These are phyloP conservation scores for Cyphomyrus plagiostoma DNA, from an alignment of 2,113 vertebrate species.

Conservation along the genomic window DNA sequence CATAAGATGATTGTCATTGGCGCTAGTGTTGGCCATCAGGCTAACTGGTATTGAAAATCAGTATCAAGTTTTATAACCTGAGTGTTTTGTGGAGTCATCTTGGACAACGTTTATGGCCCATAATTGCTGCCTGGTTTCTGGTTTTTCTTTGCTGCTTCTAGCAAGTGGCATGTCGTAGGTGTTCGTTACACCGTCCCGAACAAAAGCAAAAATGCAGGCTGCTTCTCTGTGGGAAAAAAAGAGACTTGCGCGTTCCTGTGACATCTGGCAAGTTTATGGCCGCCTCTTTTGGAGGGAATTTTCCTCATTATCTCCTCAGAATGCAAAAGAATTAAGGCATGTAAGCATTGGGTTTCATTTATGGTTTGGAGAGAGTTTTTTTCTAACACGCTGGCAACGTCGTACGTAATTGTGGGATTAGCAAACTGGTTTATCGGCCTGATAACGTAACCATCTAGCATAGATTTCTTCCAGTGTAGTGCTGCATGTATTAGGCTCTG, in stretches of 20 bases:
- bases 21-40: background rate
- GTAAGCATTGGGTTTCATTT: conserved; percentile 4
- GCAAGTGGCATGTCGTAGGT: background rate
- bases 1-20: background rate
- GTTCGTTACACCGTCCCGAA: conserved; percentile 33
- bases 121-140: background rate
- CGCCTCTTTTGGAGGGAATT: background rate
- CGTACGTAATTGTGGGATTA: background rate
- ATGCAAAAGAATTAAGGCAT: background rate
- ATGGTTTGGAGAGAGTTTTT: background rate
- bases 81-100: background rate
- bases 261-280: background rate
- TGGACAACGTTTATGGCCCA: background rate
- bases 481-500: background rate
- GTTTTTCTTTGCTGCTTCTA: background rate
- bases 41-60: background rate
- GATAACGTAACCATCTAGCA: background rate
- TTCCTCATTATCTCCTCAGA: background rate
- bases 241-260: background rate
- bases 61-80: background rate
- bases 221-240: background rate
- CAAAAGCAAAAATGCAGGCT: conserved; percentile 23
- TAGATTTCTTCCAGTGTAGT: background rate
- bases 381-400: background rate
- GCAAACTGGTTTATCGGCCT: conserved; percentile 14